Base-by-base conservation (phyloP, 2,797 vertebrate genomes). In the Enteromius argenteus region DNA sequence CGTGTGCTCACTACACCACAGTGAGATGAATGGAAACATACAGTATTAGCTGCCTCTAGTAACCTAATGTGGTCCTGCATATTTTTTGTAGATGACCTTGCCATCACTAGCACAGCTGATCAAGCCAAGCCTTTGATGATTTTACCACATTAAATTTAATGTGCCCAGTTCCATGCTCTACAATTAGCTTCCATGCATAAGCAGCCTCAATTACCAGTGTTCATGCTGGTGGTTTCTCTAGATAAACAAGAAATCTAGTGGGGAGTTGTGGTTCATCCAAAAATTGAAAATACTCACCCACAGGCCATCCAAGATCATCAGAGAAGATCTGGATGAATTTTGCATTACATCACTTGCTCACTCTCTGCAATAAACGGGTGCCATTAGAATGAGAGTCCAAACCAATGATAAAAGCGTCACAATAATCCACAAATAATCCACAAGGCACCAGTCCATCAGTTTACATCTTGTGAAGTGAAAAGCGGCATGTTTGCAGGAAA, bases 81-180 rank as follows among this genome's bases (percentile, higher is more conserved):
- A 74, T 51, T 30, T 80, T 87, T 66, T 62, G 56, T 66, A 30
- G 39, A 23, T 86, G 85, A 83, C 83, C 78, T 83, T 77, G 13
- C 75, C 19, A 76, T 87, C 27, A 15, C 74, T 35, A 76, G 42
- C 71, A 51, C 66, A 71, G 72, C 62, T 85, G 79, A 79, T 75
- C 74, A 79, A 79, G 23, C n/a, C 78, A 64, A 66, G 53, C 49
- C 78, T 77, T 87, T 79, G 78, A 85, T 85, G 60, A 79, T 84
- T 87, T 76, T 85, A 84, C 44, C 53, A 69, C 80, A 85, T 88
- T 85, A 86, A 86, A 86, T 83, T 49, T 11, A 56, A 75, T 79
- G 86, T 79, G 76, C 79, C 78, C 6, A 81, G 21, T 32, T 58
- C 69, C 15, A 15, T 83, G 79, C 71, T 79, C 79, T 74, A 66